Base-by-base conservation (phyloP, 2,797 vertebrate species). In the Cetoscarus ocellatus region DNA sequence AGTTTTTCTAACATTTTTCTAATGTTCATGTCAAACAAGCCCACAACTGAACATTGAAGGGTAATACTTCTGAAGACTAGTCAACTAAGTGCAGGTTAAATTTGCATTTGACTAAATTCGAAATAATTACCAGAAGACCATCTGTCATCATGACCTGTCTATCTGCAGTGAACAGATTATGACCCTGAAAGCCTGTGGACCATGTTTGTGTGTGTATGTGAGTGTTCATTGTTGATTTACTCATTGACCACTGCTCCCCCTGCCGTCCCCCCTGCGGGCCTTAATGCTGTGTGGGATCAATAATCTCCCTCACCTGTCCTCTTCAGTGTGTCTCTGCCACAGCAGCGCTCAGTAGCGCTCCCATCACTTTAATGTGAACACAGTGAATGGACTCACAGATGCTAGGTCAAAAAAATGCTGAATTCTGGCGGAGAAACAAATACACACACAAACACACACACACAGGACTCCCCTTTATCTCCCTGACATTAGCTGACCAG, bases 401-500 rank as follows among this genome's bases (percentile, higher is more conserved):
- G 50, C 18, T 56, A 1, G 9, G 72, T 18, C 19, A 17, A 48
- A 39, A 36, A 48, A 67, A 27, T 45, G 8, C 3, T 18, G 14
- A 47, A 67, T 8, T 73, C 45, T 35, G 60, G 64, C 44, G 38
- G 12, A 61, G 34, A 63, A 35, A 40, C 27, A 14, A 71, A 71
- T 42, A 60, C 38, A 57, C 13, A 45, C 14, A 51, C 63, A 19
- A 40, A 12, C 34, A 55, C 38, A 36, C 54, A 55, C 60, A 66
- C 56, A 75, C 35, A 74, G 27, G 42, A 50, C 55, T 17, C 62
- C 52, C 35, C 65, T 56, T 79, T 84, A 69, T 78, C 76, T 67
- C 64, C 69, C 84, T 86, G 85, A 89, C 91, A 93, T 93, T 90
- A 93, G 85, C 71, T 66, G 74, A 79, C 87, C 82, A 92, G 86